Base-by-base conservation (phyloP, 2,797 vertebrate species). In the Hippocampus kuda region DNA sequence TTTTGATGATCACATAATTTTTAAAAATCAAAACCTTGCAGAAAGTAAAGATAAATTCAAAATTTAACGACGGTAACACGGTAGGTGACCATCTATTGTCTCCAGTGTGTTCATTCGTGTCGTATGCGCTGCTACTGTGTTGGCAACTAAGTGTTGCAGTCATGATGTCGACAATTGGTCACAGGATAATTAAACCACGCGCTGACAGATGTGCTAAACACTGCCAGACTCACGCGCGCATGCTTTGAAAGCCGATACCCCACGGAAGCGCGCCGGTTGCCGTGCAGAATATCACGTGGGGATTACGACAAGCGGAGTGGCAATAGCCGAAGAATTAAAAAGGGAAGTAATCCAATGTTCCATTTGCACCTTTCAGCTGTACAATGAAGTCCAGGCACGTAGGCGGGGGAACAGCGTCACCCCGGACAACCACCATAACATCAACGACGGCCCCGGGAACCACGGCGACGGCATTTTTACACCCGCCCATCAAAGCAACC, bases 331-430 rank as follows among this genome's bases (percentile, higher is more conserved):
- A 20, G 16, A 24, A 26, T 16, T 24, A 26, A 20, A 4, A 24
- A 15, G 24, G 44, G 44, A 48, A 65, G 18, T 53, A 34, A 66
- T 38, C 9, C 22, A 3, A 70, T 65, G 8, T 72, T 18, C 69
- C 68, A 16, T 26, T 69, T 69, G 12, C 24, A 18, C 5, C n/a
- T 38, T 69, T 67, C 83, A 99, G 96, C 91, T 99, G 80, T 99
- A 96, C 87, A 94, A 91, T 81, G 95, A 95, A 81, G 95, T 98
- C 75, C 95, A 94, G 86, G 93, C 96, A 76, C 91, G 95, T 78
- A 92, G 96, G 77, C 92, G 94, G 83, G 91, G 81, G 76, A 93
- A 81, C 38, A 89, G 92, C 70, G 84, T 77, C 12, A 1, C 83
- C 38, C 51, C 68, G 24, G 88, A 85, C 86, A 79, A 88, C 67